A percentile compares a stretch with the other conserved stretches of the same genome.
phyloP scores from a whole-genome alignment of 2,888 invertebrate species.

The Schrankia costaestrigalis region DNA sequence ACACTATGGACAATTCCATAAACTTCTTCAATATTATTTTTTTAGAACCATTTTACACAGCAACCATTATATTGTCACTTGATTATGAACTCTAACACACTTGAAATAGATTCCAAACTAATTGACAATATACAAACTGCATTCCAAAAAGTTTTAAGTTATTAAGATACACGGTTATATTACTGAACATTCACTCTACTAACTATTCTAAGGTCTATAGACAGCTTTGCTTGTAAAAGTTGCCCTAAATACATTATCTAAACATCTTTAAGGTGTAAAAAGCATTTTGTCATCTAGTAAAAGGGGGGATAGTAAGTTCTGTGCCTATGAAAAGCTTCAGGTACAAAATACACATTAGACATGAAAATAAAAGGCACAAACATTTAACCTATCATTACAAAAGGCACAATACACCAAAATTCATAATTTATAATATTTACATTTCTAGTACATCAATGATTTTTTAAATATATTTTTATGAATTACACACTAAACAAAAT shows the following conservation, averaged over 20 bases:
- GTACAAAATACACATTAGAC: constrained; percentile 64
- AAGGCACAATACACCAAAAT: constrained; percentile 74
- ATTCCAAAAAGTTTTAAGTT: background rate
- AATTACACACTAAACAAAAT: no score
- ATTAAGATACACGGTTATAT: constrained; percentile 4
- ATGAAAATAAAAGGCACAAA: constrained; percentile 74
- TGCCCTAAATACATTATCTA: constrained; percentile 19
- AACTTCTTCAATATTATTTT: no score
- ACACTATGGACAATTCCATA: no score
- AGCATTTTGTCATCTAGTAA: constrained; percentile 29
- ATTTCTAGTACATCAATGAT: constrained; percentile 24
- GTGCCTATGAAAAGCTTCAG: constrained; percentile 51
- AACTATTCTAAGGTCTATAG: constrained; percentile 22
- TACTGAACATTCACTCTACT: constrained; percentile 26
- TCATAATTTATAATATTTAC: constrained; percentile 37
- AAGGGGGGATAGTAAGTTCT: constrained; percentile 20
- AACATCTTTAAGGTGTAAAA: constrained; percentile 35
- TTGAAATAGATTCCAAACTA: no score
- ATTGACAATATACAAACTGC: background rate
- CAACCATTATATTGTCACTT: no score
- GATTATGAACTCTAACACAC: no score
- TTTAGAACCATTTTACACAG: no score
- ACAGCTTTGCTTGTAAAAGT: constrained; percentile 35
- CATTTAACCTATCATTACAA: constrained; percentile 65
- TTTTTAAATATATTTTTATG: no score